A percentile compares a stretch with the other conserved stretches of the same genome.
phyloP scores from a whole-genome alignment of 1,140 invertebrate species.

The Caenorhabditis tropicalis region DNA sequence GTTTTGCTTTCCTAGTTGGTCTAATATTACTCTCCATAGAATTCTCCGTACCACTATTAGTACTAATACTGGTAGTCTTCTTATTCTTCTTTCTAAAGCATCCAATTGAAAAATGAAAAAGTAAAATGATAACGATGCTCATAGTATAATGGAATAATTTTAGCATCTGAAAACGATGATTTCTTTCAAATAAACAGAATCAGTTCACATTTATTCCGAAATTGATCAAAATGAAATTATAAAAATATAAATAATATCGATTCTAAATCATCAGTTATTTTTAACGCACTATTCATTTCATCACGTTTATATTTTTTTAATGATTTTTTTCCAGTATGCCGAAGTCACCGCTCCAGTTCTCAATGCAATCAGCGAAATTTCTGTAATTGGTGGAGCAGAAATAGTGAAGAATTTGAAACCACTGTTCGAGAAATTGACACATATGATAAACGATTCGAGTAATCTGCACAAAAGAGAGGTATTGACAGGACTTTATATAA shows the following conservation, averaged over 20 bases:
- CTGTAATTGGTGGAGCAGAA: constrained; percentile 86
- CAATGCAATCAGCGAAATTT: constrained; percentile 89
- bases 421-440: constrained; percentile 85
- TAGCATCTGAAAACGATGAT: neutral
- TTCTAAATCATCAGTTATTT: neutral
- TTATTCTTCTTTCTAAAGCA: neutral
- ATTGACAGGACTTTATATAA: neutral
- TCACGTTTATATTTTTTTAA: neutral
- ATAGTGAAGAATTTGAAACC: constrained; percentile 90
- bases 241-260: neutral
- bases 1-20: neutral
- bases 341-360: constrained; percentile 89
- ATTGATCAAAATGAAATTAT: constrained; percentile 34
- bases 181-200: too few relatives aligned
- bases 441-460: constrained; percentile 91
- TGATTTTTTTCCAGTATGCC: constrained; percentile 76
- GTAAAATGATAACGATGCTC: neutral
- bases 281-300: neutral
- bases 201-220: neutral
- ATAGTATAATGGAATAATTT: neutral
- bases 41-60: too few relatives aligned
- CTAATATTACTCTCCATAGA: neutral
- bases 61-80: too few relatives aligned
- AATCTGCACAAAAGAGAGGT: constrained; percentile 90
- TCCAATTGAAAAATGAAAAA: neutral